Conservation (phyloP, 2,113 vertebrate species). For the Anas platyrhynchos region DNA sequence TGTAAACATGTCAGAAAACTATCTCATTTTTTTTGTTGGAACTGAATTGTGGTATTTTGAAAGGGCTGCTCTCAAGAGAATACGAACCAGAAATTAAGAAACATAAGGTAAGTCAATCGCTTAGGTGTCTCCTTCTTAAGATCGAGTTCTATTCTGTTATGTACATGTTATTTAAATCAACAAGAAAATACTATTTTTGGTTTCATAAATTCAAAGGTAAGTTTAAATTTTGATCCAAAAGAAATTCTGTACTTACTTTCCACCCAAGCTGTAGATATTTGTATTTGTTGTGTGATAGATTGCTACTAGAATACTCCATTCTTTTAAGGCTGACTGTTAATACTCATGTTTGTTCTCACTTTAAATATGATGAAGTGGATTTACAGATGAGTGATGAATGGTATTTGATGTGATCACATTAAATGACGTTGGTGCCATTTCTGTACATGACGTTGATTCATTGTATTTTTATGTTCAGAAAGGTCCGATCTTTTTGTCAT, state of each 20-base stretch:
- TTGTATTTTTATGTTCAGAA: conserved; percentile 42
- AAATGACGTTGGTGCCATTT: conserved; percentile 55
- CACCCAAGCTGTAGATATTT: neutral
- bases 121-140: neutral
- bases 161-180: neutral
- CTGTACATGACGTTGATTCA: conserved; percentile 68
- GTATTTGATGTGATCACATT: conserved; percentile 56
- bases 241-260: neutral
- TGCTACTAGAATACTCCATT: neutral
- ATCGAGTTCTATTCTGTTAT: neutral
- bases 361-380: conserved; percentile 30
- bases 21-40: neutral
- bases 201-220: neutral
- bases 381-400: conserved; percentile 51
- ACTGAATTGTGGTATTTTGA: neutral
- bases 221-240: neutral
- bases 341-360: neutral
- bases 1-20: neutral
- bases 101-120: neutral
- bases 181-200: neutral
- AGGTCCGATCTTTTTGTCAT: conserved; percentile 61
- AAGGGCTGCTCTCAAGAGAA: neutral
- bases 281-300: neutral
- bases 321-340: conserved; percentile 19
- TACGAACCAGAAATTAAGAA: neutral